A percentile compares a stretch with the other conserved stretches of the same genome.
Conservation (phyloP, 2,113 vertebrate species). For the Cettia cetti region DNA sequence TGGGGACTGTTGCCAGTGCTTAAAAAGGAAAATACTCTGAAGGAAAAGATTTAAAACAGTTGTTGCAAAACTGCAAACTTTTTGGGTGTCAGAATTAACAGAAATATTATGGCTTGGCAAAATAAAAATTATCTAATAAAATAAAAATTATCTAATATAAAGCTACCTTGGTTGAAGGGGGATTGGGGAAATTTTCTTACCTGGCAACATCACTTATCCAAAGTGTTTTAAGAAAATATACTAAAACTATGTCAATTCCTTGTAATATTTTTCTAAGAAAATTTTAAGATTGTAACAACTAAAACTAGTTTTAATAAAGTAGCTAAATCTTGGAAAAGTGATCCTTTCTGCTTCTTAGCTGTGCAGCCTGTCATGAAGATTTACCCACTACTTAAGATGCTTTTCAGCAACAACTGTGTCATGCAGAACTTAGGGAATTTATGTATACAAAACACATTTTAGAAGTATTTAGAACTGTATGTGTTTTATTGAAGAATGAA, state of each 20-base stretch:
- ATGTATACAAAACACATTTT: not conserved
- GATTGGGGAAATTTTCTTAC: not conserved
- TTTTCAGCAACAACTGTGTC: not conserved
- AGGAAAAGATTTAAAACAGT: not conserved
- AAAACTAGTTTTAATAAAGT: not conserved
- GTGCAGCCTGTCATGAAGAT: not conserved
- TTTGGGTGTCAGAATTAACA: not conserved
- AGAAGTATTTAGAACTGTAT: not conserved
- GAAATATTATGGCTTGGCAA: not conserved
- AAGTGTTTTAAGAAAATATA: not conserved
- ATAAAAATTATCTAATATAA: not conserved
- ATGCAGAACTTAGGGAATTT: not conserved
- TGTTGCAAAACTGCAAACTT: not conserved
- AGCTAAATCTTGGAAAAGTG: not conserved
- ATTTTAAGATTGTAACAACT: not conserved
- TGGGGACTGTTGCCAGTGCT: not conserved
- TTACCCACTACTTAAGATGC: not conserved
- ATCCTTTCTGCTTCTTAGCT: not conserved
- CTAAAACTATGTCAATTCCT: not conserved
- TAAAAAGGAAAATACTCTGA: not conserved
- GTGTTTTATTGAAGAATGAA: slow-evolving; percentile 28
- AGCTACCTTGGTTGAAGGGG: not conserved
- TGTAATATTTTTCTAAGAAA: not conserved
- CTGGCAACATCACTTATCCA: not conserved
- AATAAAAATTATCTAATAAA: not conserved